These are phyloP conservation scores for Xylota segnis DNA, from an alignment of 2,888 invertebrate genomes.

Conservation along the genomic window DNA sequence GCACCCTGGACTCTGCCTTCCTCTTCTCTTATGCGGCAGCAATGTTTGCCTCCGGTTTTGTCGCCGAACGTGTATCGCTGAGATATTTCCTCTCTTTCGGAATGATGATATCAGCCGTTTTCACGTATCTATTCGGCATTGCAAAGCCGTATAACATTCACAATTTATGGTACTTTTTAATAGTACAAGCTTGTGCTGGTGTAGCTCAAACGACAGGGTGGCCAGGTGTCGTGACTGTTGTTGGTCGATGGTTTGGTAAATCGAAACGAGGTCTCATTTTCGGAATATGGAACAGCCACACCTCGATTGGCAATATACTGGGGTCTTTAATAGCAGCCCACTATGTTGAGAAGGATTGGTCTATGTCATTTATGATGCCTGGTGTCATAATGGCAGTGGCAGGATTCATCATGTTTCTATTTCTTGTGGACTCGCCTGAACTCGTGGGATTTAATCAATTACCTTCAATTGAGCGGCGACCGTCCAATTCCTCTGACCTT, in stretches of 20 bases:
- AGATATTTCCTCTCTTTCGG: constrained; percentile 96
- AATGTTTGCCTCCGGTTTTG: constrained; percentile 96
- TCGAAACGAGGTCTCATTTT: constrained; percentile 95
- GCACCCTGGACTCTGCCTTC: constrained; percentile 95
- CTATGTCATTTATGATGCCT: constrained; percentile 95
- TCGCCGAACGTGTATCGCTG: constrained; percentile 96
- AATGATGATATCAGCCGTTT: constrained; percentile 94
- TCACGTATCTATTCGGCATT: constrained; percentile 95
- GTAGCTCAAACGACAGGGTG: constrained; percentile 96
- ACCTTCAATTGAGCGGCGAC: constrained; percentile 75
- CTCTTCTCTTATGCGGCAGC: constrained; percentile 96
- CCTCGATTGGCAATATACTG: constrained; percentile 97
- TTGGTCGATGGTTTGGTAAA: constrained; percentile 99
- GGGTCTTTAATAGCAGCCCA: constrained; percentile 94
- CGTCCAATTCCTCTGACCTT: constrained; percentile 83
- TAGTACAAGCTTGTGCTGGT: constrained; percentile 94
- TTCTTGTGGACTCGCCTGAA: constrained; percentile 93
- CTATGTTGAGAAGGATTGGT: constrained; percentile 95
- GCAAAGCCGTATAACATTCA: constrained; percentile 93
- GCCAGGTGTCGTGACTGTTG: constrained; percentile 96
- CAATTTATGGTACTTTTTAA: constrained; percentile 91
- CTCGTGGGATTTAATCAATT: constrained; percentile 87
- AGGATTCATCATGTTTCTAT: constrained; percentile 92
- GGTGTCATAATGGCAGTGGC: constrained; percentile 91
- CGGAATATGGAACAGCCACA: constrained; percentile 99